Percentiles rank a stretch among this genome's conserved stretches.
These are phyloP conservation scores for Furcifer pardalis DNA, from an alignment of 2,797 vertebrate species.

Conservation along the genomic window DNA sequence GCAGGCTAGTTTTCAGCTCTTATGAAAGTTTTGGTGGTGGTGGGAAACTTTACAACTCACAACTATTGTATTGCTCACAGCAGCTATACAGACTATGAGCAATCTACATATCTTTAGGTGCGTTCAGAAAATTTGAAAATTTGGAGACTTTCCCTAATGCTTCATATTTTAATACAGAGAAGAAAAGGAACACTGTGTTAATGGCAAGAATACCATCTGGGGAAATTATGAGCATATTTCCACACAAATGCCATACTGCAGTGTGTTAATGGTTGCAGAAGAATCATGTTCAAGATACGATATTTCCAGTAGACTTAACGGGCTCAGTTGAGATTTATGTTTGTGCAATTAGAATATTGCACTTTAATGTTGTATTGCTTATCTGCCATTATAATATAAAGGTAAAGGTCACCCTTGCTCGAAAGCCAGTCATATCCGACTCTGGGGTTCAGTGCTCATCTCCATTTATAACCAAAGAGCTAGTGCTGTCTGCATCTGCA, in stretches of 20 bases:
- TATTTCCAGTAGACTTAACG: conserved; percentile 12
- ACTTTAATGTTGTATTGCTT: not conserved
- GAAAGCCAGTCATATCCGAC: too few species aligned
- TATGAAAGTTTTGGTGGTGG: too few species aligned
- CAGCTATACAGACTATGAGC: not conserved
- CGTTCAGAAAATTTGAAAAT: not conserved
- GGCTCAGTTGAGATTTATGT: conserved; percentile 4
- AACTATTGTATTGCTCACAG: not conserved
- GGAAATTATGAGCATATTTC: conserved; percentile 17
- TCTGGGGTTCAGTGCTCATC: too few species aligned
- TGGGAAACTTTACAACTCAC: not conserved
- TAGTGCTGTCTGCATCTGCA: too few species aligned
- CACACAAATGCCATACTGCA: conserved; percentile 17
- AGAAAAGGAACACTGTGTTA: conserved; percentile 19
- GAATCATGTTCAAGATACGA: conserved; percentile 11
- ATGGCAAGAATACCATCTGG: conserved; percentile 30
- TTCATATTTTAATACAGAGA: conserved; percentile 9
- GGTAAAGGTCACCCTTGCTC: too few species aligned
- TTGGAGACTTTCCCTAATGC: not conserved
- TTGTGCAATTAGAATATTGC: not conserved
- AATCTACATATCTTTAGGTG: not conserved
- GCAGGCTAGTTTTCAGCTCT: not conserved
- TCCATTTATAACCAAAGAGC: too few species aligned
- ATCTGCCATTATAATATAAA: not conserved
- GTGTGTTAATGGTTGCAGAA: not conserved